Percentiles rank a stretch among this genome's conserved stretches.
Evolutionary conservation across 1,140 invertebrate genomes (phyloP).

Genomic region (Protaetia brevitarsis): DNA sequence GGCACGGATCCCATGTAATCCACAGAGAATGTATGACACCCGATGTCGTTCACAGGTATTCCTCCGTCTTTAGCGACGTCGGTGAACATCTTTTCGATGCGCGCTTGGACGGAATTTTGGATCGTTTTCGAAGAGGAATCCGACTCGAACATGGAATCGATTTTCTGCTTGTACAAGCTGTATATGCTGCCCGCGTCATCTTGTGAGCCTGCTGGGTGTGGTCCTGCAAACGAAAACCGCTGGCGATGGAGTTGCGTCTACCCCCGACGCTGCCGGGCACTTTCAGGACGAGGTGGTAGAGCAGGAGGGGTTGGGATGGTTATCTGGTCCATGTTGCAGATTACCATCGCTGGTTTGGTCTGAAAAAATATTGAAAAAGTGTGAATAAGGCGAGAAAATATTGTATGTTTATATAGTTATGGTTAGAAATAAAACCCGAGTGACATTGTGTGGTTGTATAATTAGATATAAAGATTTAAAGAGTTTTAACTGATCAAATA

Average conservation of each 20-base stretch:
- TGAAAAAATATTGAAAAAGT: too few relatives aligned
- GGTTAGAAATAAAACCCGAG: too few relatives aligned
- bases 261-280: not conserved
- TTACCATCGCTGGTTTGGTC: too few relatives aligned
- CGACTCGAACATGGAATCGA: conserved; percentile 81
- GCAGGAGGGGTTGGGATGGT: not conserved
- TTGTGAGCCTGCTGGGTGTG: conserved; percentile 43
- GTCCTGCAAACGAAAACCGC: conserved; percentile 50
- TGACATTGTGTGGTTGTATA: too few relatives aligned
- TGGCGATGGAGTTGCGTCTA: not conserved
- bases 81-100: conserved; percentile 81
- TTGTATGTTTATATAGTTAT: too few relatives aligned
- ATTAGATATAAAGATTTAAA: too few relatives aligned
- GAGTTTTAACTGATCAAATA: too few relatives aligned
- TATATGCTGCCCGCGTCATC: conserved; percentile 56
- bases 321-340: not conserved
- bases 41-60: conserved; percentile 48
- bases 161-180: conserved; percentile 73
- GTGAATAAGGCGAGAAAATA: too few relatives aligned
- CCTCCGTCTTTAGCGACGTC: conserved; percentile 68
- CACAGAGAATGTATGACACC: conserved; percentile 64
- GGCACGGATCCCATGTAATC: conserved; percentile 79
- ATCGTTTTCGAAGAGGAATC: conserved; percentile 52
- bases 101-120: conserved; percentile 75
- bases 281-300: not conserved